Evolutionary conservation across 2,888 invertebrate species (phyloP).

Genomic region (Lydus trimaculatus): DNA sequence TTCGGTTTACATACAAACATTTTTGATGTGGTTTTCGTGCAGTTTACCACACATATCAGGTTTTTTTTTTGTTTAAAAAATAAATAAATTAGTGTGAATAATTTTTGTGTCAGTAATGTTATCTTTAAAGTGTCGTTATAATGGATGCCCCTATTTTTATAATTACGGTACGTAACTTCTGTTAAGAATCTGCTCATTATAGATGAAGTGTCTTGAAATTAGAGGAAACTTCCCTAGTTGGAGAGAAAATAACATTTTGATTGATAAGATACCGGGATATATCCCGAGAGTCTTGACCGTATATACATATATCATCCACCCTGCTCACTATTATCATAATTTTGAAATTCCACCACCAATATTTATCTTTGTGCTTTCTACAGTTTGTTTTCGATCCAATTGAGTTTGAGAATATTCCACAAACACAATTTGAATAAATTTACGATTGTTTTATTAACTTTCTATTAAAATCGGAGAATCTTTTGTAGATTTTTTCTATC

Average conservation of each 20-base stretch:
- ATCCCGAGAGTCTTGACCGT: not conserved
- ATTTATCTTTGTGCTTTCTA: not conserved
- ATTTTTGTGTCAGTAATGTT: conserved; percentile 29
- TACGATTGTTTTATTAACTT: no score
- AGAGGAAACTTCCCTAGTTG: not conserved
- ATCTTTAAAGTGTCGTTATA: conserved; percentile 42
- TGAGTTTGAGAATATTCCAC: not conserved
- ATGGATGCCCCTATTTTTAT: conserved; percentile 36
- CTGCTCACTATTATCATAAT: not conserved
- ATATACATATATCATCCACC: not conserved
- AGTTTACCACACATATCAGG: no score
- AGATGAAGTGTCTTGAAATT: not conserved
- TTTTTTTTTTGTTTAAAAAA: no score
- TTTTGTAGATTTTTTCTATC: no score
- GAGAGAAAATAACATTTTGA: not conserved
- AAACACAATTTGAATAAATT: no score
- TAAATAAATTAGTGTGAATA: no score
- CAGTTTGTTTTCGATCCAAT: not conserved
- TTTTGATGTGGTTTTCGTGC: conserved; percentile 9
- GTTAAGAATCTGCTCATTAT: not conserved
- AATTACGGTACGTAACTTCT: conserved; percentile 19
- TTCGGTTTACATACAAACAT: not conserved
- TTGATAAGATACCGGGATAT: not conserved
- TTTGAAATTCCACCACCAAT: not conserved
- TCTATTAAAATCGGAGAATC: no score